Evolutionary conservation across 2,888 invertebrate species (phyloP), one percentile per base, ranked within the genome.

Genomic region (Hypolimnas misippus): DNA sequence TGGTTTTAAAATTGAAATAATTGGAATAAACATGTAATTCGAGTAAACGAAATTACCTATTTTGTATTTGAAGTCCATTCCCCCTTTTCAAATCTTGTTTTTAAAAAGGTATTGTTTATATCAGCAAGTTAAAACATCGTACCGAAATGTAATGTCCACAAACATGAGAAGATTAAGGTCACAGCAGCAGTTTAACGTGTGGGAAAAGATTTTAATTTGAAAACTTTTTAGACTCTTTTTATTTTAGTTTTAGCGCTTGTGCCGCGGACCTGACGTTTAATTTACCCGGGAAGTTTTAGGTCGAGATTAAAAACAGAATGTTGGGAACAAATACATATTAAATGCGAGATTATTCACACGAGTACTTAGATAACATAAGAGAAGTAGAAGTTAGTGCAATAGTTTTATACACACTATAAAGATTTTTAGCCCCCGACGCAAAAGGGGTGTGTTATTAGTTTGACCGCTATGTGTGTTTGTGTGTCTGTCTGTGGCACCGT

Each of bases 141-240:
- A 16, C 16, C 16, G 12, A 0, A 46, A 14, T 46, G 19, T 62
- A 65, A 53, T 64, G 21, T 46, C 42, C 62, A 19, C 44, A 35
- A 42, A 42, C 16, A 16, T 42, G 42, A 17, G 17, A 49, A 49
- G 25, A 49, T 49, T 25, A 49, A 49, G 25, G 49, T 62, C 69
- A 57, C 56, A 59, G 57, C 49, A 35, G 25, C 55, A 67, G 21
- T 66, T 60, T 62, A 68, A 52, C 57, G 51, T 54, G 57, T 46
- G 55, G 55, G 53, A 64, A 62, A 62, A 54, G 63, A 52, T 56
- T 65, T 65, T 63, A 66, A 70, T 63, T 61, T 60, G 65, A 65
- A 66, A 64, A 55, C 55, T 65, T 54, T 57, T 53, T 38, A 56
- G 33, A 58, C 40, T 29, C 51, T 50, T 63, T 64, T 56, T 56